Conservation (phyloP, 2,113 vertebrate species). For the Rissa tridactyla region DNA sequence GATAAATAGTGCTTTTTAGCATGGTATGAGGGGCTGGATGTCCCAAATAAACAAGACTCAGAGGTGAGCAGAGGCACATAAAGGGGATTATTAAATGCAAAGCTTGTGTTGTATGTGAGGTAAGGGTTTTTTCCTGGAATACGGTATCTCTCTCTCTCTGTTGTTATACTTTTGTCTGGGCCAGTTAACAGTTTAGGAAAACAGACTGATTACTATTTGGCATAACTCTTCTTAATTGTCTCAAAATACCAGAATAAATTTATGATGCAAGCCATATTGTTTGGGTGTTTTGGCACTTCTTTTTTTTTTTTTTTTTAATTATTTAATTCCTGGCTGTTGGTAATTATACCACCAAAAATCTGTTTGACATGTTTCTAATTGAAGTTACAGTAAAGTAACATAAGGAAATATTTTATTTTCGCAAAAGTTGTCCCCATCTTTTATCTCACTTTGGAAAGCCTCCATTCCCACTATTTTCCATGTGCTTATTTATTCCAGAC, state of each 20-base stretch:
- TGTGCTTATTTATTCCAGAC: conserved; percentile 4
- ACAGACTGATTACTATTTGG: neutral
- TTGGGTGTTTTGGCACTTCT: neutral
- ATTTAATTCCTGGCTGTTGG: neutral
- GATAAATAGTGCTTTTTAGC: neutral
- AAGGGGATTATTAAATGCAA: neutral
- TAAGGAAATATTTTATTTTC: conserved; percentile 21
- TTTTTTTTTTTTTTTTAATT: neutral
- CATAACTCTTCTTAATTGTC: neutral
- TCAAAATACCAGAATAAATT: neutral
- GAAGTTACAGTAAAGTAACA: neutral
- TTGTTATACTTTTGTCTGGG: neutral
- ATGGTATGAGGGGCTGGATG: neutral
- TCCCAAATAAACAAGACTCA: neutral
- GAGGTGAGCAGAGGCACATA: neutral
- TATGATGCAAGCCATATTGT: neutral
- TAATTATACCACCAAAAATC: neutral
- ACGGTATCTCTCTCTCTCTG: neutral
- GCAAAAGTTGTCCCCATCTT: neutral
- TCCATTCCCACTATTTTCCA: conserved; percentile 16
- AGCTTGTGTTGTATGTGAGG: neutral
- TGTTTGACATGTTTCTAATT: neutral
- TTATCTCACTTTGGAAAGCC: conserved; percentile 8
- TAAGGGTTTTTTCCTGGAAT: neutral
- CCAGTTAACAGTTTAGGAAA: neutral